A percentile compares a stretch with the other conserved stretches of the same genome.
phyloP scores from a whole-genome alignment of 2,113 vertebrate species.

The Sceloporus tristichus region DNA sequence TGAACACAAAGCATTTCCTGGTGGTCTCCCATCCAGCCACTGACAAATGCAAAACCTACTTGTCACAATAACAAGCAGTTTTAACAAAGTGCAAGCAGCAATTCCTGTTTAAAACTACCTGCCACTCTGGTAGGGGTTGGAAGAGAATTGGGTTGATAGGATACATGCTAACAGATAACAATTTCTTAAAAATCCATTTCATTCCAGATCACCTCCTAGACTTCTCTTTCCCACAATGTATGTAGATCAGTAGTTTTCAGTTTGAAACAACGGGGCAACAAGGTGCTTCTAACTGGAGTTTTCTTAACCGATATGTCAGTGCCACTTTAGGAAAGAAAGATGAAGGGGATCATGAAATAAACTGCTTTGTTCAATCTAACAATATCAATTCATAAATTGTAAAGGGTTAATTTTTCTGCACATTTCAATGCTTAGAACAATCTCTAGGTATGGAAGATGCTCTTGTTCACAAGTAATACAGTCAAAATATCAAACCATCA shows the following conservation, averaged over 20 bases:
- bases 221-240: background rate
- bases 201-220: background rate
- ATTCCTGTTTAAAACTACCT: background rate
- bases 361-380: no score
- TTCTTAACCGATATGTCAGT: background rate
- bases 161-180: fast-evolving
- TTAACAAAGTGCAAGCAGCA: background rate
- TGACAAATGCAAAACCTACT: background rate
- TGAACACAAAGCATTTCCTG: no score
- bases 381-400: no score
- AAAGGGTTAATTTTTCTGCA: no score
- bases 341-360: background rate
- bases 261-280: background rate
- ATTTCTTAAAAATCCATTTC: background rate
- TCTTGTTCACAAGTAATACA: background rate
- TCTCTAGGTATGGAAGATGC: background rate
- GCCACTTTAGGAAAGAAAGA: background rate
- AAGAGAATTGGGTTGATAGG: background rate
- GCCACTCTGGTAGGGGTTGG: background rate
- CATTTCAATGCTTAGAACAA: background rate
- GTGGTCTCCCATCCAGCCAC: background rate
- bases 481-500: background rate
- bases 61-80: background rate
- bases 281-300: background rate
- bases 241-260: background rate